A percentile compares a stretch with the other conserved stretches of the same genome.
These are phyloP conservation scores for Nerophis ophidion DNA, from an alignment of 2,113 vertebrate genomes.

Conservation along the genomic window DNA sequence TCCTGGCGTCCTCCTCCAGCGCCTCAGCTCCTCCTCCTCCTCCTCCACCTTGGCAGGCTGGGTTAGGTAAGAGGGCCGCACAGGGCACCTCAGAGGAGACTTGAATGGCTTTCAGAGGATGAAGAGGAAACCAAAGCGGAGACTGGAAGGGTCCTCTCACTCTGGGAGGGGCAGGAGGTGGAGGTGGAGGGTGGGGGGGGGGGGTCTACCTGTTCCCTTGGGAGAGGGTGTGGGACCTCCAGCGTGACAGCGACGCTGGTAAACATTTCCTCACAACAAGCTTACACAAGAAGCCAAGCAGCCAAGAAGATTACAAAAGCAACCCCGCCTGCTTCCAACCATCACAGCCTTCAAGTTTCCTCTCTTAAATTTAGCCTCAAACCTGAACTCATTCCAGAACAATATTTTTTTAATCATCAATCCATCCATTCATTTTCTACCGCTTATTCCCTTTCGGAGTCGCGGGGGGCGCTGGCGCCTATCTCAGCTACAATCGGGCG, in stretches of 20 bases:
- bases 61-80: slow-evolving; percentile 15
- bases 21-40: background rate
- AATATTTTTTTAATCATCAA: too few relatives aligned
- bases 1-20: slow-evolving; percentile 44
- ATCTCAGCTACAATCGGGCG: too few relatives aligned
- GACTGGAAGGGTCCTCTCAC: slow-evolving; percentile 36
- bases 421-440: too few relatives aligned
- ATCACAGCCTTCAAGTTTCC: slow-evolving; percentile 6
- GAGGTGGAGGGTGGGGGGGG: too few relatives aligned
- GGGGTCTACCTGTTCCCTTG: slow-evolving; percentile 66
- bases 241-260: slow-evolving; percentile 58
- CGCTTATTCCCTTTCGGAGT: too few relatives aligned
- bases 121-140: slow-evolving; percentile 23
- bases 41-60: slow-evolving; percentile 4
- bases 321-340: background rate
- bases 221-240: slow-evolving; percentile 71
- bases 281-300: slow-evolving; percentile 40
- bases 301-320: background rate
- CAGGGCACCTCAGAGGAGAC: slow-evolving; percentile 15
- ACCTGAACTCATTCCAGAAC: too few relatives aligned
- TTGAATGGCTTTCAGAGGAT: slow-evolving; percentile 22
- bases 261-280: slow-evolving; percentile 75
- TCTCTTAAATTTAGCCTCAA: background rate
- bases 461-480: too few relatives aligned
- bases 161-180: slow-evolving; percentile 29